Evolutionary conservation across 2,888 invertebrate genomes (phyloP).

Genomic region (Tineola bisselliella): DNA sequence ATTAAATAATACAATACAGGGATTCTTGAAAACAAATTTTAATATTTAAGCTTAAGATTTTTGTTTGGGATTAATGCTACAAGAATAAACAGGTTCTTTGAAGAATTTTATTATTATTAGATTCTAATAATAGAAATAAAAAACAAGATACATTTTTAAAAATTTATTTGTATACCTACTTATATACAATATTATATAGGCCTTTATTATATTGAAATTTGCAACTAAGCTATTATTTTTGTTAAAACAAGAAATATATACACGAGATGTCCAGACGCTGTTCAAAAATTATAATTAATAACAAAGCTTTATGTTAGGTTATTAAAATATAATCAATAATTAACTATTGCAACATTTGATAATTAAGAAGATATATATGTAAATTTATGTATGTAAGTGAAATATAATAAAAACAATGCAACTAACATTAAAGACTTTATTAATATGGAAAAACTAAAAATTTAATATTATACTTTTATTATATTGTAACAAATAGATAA

Average conservation of each 20-base stretch:
- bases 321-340: too few relatives aligned
- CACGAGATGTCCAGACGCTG: neutral
- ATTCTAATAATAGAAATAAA: neutral
- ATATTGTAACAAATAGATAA: too few relatives aligned
- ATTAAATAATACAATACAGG: neutral
- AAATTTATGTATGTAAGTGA: too few relatives aligned
- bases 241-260: neutral
- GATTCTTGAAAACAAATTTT: neutral
- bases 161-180: constrained; percentile 3
- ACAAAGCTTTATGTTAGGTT: too few relatives aligned
- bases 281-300: neutral
- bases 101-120: too few relatives aligned
- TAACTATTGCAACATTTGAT: too few relatives aligned
- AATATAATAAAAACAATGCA: too few relatives aligned
- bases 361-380: too few relatives aligned
- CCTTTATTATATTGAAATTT: neutral
- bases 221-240: neutral
- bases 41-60: neutral
- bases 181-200: constrained; percentile 4
- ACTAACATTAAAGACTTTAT: too few relatives aligned
- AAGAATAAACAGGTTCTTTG: too few relatives aligned
- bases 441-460: too few relatives aligned
- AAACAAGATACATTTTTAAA: constrained; percentile 1
- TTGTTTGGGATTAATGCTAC: neutral
- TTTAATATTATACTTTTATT: too few relatives aligned